Conservation (phyloP, 2,113 vertebrate species). For the Macroglossus sobrinus region DNA sequence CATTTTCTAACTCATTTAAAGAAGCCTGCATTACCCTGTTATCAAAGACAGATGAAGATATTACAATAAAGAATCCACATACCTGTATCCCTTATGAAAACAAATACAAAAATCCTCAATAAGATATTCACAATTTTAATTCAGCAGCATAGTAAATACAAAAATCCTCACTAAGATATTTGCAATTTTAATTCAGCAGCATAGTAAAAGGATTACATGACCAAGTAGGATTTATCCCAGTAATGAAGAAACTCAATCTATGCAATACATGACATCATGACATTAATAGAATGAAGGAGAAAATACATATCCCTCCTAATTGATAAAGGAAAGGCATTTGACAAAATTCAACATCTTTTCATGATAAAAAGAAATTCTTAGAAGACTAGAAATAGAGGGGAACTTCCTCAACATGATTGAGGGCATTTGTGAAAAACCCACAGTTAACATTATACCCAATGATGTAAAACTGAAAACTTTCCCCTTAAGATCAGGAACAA, state of each 20-base stretch:
- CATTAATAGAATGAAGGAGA: not conserved
- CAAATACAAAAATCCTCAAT: not conserved
- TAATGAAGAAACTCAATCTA: not conserved
- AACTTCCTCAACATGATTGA: not conserved
- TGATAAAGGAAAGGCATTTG: not conserved
- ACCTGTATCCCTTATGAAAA: not conserved
- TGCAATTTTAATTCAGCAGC: too few relatives aligned
- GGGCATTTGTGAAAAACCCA: not conserved
- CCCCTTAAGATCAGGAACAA: not conserved
- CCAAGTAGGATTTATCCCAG: too few relatives aligned
- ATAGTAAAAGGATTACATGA: too few relatives aligned
- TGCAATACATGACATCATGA: not conserved
- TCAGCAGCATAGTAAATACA: not conserved
- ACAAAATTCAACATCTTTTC: not conserved
- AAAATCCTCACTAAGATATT: too few relatives aligned
- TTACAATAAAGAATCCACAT: not conserved
- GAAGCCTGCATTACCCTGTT: not conserved
- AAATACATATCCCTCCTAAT: not conserved
- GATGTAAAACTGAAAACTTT: not conserved
- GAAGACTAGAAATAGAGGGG: not conserved
- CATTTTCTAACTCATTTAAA: not conserved
- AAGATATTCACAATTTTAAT: not conserved
- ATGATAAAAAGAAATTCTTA: not conserved
- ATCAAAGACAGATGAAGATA: not conserved
- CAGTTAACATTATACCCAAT: not conserved